These are phyloP conservation scores for Glaucidium brasilianum DNA, from an alignment of 2,113 vertebrate species.

Conservation along the genomic window DNA sequence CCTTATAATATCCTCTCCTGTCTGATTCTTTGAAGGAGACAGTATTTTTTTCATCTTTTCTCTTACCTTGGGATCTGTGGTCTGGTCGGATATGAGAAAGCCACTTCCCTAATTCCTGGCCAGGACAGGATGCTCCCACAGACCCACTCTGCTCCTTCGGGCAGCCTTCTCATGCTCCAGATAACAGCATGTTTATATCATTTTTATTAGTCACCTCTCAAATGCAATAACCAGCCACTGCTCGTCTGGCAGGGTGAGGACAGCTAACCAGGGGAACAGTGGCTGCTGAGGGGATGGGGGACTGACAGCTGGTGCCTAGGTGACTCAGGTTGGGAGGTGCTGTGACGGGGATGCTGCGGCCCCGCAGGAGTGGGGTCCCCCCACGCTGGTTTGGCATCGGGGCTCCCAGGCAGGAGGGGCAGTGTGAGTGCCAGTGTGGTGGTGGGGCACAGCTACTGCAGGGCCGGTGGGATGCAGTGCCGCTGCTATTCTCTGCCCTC, in stretches of 20 bases:
- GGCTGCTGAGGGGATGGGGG: not conserved
- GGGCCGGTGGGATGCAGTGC: fast-evolving
- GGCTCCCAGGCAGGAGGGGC: not conserved
- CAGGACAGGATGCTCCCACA: not conserved
- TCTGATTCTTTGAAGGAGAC: not conserved
- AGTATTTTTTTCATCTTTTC: not conserved
- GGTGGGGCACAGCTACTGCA: not conserved
- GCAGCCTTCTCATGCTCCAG: not conserved
- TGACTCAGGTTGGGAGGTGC: not conserved
- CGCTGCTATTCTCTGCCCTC: not conserved
- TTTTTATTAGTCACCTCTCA: not conserved
- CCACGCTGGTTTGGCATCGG: not conserved
- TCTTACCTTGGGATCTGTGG: not conserved
- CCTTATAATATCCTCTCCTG: not conserved
- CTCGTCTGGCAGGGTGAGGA: fast-evolving
- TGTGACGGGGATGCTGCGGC: fast-evolving
- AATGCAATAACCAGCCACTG: not conserved
- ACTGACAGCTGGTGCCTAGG: not conserved
- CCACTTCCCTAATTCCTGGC: not conserved
- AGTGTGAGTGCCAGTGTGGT: fast-evolving
- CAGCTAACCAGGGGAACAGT: not conserved
- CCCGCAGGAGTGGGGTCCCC: fast-evolving
- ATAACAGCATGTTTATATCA: not conserved
- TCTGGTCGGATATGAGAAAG: not conserved
- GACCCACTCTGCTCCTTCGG: fast-evolving